Evolutionary conservation across 2,797 vertebrate genomes (phyloP).

Genomic region (Selene dorsalis): DNA sequence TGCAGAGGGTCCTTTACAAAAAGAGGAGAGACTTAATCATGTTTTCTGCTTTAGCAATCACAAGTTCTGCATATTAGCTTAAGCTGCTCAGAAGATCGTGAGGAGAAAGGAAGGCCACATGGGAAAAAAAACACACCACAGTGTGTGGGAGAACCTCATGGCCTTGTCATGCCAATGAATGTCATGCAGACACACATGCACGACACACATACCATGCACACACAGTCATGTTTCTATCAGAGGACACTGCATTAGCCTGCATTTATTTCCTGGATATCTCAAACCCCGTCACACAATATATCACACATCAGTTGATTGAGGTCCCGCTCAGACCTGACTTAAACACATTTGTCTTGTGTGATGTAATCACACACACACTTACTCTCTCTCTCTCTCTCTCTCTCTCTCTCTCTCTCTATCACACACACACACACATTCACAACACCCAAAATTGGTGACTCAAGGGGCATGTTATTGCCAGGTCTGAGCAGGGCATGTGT

Average conservation of each 20-base stretch:
- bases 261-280: background rate
- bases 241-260: no score
- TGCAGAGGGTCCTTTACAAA: conserved; percentile 63
- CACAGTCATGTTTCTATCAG: background rate
- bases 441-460: background rate
- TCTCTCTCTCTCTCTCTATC: no score
- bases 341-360: no score
- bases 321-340: no score
- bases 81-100: conserved; percentile 70
- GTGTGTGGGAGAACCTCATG: conserved; percentile 41
- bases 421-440: background rate
- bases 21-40: conserved; percentile 71
- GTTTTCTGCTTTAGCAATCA: conserved; percentile 81
- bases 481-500: background rate
- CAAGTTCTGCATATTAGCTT: conserved; percentile 78
- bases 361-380: no score
- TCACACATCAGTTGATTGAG: no score
- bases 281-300: no score
- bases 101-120: conserved; percentile 33
- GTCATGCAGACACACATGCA: background rate
- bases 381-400: no score
- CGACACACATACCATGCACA: background rate
- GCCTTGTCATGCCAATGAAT: conserved; percentile 37
- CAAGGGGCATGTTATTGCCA: background rate
- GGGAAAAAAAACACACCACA: conserved; percentile 36